Evolutionary conservation across 2,888 invertebrate species (phyloP).

Genomic region (Limnephilus rhombicus): DNA sequence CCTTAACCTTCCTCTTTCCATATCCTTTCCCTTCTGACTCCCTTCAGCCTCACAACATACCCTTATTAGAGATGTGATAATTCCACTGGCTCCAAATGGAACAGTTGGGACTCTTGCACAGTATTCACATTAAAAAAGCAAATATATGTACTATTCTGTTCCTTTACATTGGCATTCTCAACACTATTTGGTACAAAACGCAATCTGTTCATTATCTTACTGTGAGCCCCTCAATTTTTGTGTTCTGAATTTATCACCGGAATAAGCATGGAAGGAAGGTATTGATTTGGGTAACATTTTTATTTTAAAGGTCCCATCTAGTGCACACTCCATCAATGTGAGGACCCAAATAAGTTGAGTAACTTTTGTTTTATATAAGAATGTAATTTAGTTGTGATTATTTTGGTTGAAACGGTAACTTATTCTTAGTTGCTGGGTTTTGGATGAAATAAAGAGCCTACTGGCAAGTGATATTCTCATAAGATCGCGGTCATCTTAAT

Average conservation of each 20-base stretch:
- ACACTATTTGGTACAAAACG: not conserved
- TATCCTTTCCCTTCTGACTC: too few relatives aligned
- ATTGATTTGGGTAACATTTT: not conserved
- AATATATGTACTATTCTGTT: not conserved
- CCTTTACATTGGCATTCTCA: not conserved
- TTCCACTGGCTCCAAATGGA: too few relatives aligned
- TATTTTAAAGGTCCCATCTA: not conserved
- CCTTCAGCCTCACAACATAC: too few relatives aligned
- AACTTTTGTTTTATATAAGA: constrained; percentile 19
- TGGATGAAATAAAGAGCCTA: constrained; percentile 45
- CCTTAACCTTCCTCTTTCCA: too few relatives aligned
- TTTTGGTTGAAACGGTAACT: constrained; percentile 10
- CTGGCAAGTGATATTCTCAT: constrained; percentile 50
- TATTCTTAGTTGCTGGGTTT: constrained; percentile 26
- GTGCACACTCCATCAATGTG: not conserved
- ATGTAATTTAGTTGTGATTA: constrained; percentile 21
- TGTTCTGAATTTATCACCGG: not conserved
- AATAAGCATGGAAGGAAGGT: not conserved
- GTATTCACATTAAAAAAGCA: not conserved
- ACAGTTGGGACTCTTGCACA: too few relatives aligned
- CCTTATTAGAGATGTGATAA: too few relatives aligned
- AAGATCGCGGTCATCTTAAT: constrained; percentile 48
- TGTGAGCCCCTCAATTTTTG: not conserved
- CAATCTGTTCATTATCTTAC: not conserved
- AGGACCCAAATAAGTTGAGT: not conserved